These are phyloP conservation scores for Pseudonaja textilis DNA, from an alignment of 2,113 vertebrate species.

Conservation along the genomic window DNA sequence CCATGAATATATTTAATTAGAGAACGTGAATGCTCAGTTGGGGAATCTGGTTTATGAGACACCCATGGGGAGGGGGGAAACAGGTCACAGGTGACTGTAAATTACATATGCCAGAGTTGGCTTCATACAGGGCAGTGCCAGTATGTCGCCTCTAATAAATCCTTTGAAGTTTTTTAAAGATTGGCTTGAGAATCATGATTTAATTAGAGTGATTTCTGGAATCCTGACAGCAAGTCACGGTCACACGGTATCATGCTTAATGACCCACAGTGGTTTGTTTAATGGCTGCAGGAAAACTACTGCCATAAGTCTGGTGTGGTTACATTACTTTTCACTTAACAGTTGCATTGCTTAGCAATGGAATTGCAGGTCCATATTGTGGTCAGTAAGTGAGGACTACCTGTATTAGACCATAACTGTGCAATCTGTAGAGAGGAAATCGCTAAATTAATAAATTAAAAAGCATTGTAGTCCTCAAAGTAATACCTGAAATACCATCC, in stretches of 20 bases:
- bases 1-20: no score
- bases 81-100: no score
- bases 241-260: background rate
- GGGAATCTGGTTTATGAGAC: no score
- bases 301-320: background rate
- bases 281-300: background rate
- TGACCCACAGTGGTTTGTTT: background rate
- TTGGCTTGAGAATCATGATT: no score
- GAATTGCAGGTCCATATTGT: background rate
- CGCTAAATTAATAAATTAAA: background rate
- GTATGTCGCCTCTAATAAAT: no score
- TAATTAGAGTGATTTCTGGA: no score
- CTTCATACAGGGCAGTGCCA: no score
- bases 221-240: background rate
- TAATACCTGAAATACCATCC: background rate
- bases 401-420: background rate
- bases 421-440: background rate
- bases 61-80: no score
- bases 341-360: background rate
- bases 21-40: no score
- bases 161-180: no score
- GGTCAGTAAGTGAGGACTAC: background rate
- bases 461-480: background rate
- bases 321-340: background rate
- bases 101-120: no score